A percentile compares a stretch with the other conserved stretches of the same genome.
Evolutionary conservation across 1,140 invertebrate genomes (phyloP).

Genomic region (Zophobas morio): DNA sequence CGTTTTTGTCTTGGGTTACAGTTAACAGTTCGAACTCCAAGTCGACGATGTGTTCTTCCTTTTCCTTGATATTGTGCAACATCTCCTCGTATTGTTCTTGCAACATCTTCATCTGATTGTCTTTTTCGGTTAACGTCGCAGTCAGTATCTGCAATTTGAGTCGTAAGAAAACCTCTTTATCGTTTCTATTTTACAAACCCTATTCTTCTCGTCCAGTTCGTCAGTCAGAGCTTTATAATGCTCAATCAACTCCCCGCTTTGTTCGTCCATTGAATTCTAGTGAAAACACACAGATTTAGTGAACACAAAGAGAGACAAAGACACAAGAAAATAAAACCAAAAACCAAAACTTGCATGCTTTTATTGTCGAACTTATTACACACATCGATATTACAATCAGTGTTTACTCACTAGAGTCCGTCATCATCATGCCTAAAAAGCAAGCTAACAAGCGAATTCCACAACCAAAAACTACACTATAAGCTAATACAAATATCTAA

Average conservation of each 20-base stretch:
- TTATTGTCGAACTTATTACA: constrained; percentile 49
- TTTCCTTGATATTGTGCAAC: constrained; percentile 58
- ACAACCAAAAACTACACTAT: constrained; percentile 21
- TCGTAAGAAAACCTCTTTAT: background rate
- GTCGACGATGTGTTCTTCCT: constrained; percentile 64
- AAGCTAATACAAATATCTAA: constrained; percentile 5
- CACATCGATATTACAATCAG: constrained; percentile 15
- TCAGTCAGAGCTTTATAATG: constrained; percentile 61
- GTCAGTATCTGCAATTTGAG: constrained; percentile 61
- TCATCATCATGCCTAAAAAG: constrained; percentile 30
- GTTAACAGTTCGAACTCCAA: constrained; percentile 63
- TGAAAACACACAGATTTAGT: constrained; percentile 53
- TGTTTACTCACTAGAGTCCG: background rate
- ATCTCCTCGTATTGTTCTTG: constrained; percentile 58
- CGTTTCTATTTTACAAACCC: constrained; percentile 56
- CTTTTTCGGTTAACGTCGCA: constrained; percentile 63
- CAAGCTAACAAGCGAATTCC: constrained; percentile 23
- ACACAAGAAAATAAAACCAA: constrained; percentile 56
- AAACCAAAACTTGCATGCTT: constrained; percentile 62
- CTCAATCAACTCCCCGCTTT: constrained; percentile 57
- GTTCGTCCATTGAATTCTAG: constrained; percentile 58
- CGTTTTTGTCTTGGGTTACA: constrained; percentile 14
- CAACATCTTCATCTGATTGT: constrained; percentile 61
- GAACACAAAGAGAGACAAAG: constrained; percentile 37
- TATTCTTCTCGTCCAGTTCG: constrained; percentile 63